These are phyloP conservation scores for Stylophora pistillata DNA, from an alignment of 64 coral and sea anemone species.

Conservation along the genomic window DNA sequence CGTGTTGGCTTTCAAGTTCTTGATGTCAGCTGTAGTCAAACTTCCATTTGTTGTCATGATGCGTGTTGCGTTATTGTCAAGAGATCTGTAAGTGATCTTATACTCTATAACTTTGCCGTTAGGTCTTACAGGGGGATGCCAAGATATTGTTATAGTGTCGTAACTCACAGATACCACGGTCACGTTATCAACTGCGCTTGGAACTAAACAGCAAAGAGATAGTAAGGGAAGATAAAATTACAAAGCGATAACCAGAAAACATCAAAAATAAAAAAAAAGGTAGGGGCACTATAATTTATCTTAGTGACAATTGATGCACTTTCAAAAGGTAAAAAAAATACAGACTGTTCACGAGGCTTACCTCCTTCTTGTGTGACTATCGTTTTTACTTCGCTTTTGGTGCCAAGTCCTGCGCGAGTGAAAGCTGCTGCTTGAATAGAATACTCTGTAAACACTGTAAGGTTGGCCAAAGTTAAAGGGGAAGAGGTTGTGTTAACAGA, in stretches of 20 bases:
- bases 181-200: constrained; percentile 39
- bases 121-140: constrained; percentile 44
- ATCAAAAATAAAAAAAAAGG: too few relatives aligned
- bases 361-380: constrained; percentile 70
- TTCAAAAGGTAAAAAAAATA: too few relatives aligned
- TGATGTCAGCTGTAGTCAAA: background rate
- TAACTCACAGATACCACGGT: constrained; percentile 3
- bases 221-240: background rate
- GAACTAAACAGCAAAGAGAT: constrained; percentile 61
- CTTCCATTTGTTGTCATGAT: background rate
- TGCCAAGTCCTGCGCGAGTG: constrained; percentile 57
- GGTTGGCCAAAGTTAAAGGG: constrained; percentile 6
- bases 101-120: constrained; percentile 64
- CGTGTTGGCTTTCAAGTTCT: constrained; percentile 53
- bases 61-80: background rate
- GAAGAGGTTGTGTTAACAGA: constrained; percentile 11
- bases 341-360: background rate
- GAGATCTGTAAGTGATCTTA: constrained; percentile 59
- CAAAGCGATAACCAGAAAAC: background rate
- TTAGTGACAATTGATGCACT: too few relatives aligned
- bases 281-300: too few relatives aligned
- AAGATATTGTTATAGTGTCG: constrained; percentile 40
- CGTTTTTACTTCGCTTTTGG: constrained; percentile 25
- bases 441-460: constrained; percentile 74
- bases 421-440: constrained; percentile 53